These are phyloP conservation scores for Drosophila watanabei DNA, from an alignment of 1,140 invertebrate species.

Conservation along the genomic window DNA sequence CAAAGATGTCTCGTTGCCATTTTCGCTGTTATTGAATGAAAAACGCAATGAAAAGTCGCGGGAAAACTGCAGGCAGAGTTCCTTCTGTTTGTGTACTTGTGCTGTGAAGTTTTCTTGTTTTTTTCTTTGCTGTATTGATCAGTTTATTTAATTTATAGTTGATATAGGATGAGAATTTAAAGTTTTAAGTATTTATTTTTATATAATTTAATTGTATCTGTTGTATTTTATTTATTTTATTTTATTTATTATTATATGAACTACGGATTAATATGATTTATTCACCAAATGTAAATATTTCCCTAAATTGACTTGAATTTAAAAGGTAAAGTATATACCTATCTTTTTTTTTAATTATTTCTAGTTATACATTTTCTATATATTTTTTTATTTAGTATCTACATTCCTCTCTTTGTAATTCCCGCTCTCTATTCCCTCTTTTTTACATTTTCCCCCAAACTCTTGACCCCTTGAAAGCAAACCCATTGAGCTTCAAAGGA, in stretches of 20 bases:
- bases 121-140: background rate
- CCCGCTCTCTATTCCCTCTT: background rate
- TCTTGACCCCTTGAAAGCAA: background rate
- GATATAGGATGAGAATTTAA: background rate
- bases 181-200: background rate
- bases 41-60: conserved; percentile 32
- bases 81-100: background rate
- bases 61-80: background rate
- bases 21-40: conserved; percentile 48
- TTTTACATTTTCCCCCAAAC: background rate
- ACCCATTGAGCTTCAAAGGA: background rate
- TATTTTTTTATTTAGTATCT: background rate
- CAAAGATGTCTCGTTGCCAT: conserved; percentile 48
- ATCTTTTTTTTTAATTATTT: too few species aligned
- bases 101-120: too few species aligned
- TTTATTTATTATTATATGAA: background rate
- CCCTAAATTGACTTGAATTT: background rate
- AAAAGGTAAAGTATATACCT: too few species aligned
- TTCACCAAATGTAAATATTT: background rate
- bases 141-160: conserved; percentile 7
- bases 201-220: background rate
- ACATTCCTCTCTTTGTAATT: background rate
- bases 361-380: too few species aligned
- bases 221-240: background rate
- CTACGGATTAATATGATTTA: background rate